Conservation (phyloP, 2,797 vertebrate species). For the Acestrorhynchus altus region DNA sequence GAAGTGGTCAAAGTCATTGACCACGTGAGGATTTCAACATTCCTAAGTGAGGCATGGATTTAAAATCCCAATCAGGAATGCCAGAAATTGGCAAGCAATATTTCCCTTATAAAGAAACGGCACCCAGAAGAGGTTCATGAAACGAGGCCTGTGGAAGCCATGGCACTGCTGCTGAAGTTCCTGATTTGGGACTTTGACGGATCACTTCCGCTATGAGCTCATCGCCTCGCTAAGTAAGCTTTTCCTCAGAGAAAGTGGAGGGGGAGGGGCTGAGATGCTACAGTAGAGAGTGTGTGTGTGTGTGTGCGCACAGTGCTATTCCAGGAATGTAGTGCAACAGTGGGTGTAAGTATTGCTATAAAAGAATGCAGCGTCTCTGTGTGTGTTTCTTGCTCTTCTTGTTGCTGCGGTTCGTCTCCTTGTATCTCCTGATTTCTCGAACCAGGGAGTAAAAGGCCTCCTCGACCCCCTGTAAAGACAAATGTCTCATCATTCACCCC, state of each 20-base stretch:
- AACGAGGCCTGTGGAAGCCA: background rate
- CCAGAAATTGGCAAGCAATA: conserved; percentile 10
- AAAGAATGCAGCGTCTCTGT: conserved; percentile 78
- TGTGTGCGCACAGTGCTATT: conserved; percentile 48
- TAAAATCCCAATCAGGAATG: conserved; percentile 23
- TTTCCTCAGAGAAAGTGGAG: background rate
- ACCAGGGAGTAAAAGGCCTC: conserved; percentile 89
- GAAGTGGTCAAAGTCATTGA: background rate
- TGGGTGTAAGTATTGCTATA: conserved; percentile 70
- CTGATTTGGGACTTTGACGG: conserved; percentile 13
- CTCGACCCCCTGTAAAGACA: conserved; percentile 81
- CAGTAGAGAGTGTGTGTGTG: conserved; percentile 34
- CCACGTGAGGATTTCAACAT: background rate
- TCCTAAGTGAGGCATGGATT: conserved; percentile 3
- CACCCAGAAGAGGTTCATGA: background rate
- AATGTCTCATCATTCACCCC: background rate
- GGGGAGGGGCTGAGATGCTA: conserved; percentile 29
- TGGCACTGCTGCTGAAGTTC: conserved; percentile 35
- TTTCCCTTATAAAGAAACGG: conserved; percentile 1
- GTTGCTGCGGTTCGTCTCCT: conserved; percentile 87
- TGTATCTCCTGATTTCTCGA: conserved; percentile 86
- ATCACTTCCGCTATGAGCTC: background rate
- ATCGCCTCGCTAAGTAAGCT: background rate
- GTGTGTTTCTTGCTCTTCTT: conserved; percentile 87
- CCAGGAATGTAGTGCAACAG: conserved; percentile 51